Conservation (phyloP, 2,888 invertebrate genomes). For the Andrena bicolor region DNA sequence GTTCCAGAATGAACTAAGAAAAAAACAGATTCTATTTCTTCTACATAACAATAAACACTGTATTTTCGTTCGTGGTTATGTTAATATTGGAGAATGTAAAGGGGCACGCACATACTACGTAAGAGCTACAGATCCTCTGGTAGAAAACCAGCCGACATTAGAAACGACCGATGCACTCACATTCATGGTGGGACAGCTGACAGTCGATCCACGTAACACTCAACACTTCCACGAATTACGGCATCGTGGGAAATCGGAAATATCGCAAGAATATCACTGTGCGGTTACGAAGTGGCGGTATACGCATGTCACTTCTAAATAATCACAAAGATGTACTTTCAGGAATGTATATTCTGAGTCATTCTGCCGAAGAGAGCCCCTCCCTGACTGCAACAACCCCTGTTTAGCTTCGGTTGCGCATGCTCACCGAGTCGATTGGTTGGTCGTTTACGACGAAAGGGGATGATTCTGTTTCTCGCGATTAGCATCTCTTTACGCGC, state of each 20-base stretch:
- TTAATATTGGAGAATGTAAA: conserved; percentile 23
- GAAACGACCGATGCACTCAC: conserved; percentile 68
- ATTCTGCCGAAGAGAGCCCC: conserved; percentile 77
- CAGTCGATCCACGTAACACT: conserved; percentile 66
- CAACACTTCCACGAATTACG: conserved; percentile 60
- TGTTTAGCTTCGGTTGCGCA: conserved; percentile 74
- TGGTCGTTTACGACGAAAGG: conserved; percentile 63
- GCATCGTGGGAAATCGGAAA: conserved; percentile 40
- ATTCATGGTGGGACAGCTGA: conserved; percentile 75
- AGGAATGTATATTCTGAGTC: conserved; percentile 78
- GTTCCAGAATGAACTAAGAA: not conserved
- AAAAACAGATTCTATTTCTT: not conserved
- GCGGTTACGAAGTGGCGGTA: conserved; percentile 4
- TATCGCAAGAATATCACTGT: conserved; percentile 27
- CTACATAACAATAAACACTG: not conserved
- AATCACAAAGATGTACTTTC: conserved; percentile 61
- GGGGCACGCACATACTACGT: conserved; percentile 51
- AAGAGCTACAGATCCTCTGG: conserved; percentile 1
- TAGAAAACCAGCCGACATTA: conserved; percentile 67
- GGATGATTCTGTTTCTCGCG: conserved; percentile 68
- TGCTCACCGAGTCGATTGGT: conserved; percentile 65
- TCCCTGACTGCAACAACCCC: conserved; percentile 81
- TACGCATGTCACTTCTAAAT: conserved; percentile 49
- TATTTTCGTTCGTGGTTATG: conserved; percentile 19
- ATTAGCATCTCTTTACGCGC: conserved; percentile 19